A percentile compares a stretch with the other conserved stretches of the same genome.
Conservation (phyloP, 2,888 invertebrate species). For the Choristoneura rosaceana region DNA sequence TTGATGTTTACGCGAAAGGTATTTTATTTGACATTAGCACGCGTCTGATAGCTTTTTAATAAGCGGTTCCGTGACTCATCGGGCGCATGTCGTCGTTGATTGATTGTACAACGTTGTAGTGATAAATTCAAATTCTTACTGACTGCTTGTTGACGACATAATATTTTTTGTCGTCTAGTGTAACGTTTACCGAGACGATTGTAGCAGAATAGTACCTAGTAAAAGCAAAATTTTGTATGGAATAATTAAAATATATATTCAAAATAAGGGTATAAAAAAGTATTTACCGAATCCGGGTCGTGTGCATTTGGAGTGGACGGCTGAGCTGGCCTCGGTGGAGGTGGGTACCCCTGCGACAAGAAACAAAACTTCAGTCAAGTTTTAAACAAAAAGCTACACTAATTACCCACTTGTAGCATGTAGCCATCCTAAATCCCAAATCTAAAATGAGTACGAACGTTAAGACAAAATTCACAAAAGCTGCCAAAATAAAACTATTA, state of each 20-base stretch:
- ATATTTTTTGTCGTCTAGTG: slow-evolving; percentile 14
- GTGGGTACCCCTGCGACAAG: slow-evolving; percentile 87
- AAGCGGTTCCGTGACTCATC: slow-evolving; percentile 59
- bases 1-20: slow-evolving; percentile 39
- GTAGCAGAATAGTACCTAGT: neutral
- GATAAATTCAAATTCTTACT: slow-evolving; percentile 45
- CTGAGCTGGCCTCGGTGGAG: slow-evolving; percentile 89
- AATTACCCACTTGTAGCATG: neutral
- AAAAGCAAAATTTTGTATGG: neutral
- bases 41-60: slow-evolving; percentile 65
- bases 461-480: neutral
- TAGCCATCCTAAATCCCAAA: neutral
- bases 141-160: slow-evolving; percentile 43
- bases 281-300: slow-evolving; percentile 91
- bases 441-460: neutral
- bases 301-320: slow-evolving; percentile 92
- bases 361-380: slow-evolving; percentile 41
- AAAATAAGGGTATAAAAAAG: slow-evolving; percentile 19
- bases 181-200: neutral
- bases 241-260: neutral
- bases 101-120: slow-evolving; percentile 51
- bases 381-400: neutral
- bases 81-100: slow-evolving; percentile 55
- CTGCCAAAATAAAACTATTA: neutral
- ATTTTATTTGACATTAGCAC: slow-evolving; percentile 45